These are phyloP conservation scores for Bombus confusus DNA, from an alignment of 1,140 invertebrate species.

Conservation along the genomic window DNA sequence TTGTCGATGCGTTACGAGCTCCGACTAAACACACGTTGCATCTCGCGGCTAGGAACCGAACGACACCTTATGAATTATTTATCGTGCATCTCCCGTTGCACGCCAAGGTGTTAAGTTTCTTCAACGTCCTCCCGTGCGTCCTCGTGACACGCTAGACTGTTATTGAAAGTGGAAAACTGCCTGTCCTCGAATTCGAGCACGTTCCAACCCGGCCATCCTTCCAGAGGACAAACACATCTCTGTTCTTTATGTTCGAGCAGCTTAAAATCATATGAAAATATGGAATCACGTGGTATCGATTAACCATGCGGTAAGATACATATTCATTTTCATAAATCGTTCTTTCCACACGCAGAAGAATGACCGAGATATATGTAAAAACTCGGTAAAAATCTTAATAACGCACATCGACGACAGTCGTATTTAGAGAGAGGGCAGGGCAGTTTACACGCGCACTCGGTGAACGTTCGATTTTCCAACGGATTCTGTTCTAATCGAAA, in stretches of 20 bases:
- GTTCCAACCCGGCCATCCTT: no score
- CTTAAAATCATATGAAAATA: no score
- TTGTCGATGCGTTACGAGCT: not conserved
- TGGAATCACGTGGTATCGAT: no score
- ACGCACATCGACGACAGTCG: not conserved
- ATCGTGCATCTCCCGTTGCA: not conserved
- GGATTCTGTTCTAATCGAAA: not conserved
- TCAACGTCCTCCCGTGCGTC: slow-evolving; percentile 3
- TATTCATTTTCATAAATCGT: no score
- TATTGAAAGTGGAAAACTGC: not conserved
- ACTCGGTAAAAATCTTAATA: no score
- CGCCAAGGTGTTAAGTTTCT: slow-evolving; percentile 26
- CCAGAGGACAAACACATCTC: not conserved
- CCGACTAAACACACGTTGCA: not conserved
- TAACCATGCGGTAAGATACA: no score
- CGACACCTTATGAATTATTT: slow-evolving; percentile 37
- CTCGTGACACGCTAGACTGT: not conserved
- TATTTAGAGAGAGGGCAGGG: no score
- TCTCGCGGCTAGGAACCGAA: slow-evolving; percentile 15
- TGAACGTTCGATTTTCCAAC: not conserved
- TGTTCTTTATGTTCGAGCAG: not conserved
- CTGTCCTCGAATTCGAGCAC: no score
- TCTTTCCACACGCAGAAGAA: no score
- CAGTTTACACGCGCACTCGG: not conserved
- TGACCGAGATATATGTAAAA: no score